Evolutionary conservation across 2,888 invertebrate species (phyloP).

Genomic region (Monopis laevigella): DNA sequence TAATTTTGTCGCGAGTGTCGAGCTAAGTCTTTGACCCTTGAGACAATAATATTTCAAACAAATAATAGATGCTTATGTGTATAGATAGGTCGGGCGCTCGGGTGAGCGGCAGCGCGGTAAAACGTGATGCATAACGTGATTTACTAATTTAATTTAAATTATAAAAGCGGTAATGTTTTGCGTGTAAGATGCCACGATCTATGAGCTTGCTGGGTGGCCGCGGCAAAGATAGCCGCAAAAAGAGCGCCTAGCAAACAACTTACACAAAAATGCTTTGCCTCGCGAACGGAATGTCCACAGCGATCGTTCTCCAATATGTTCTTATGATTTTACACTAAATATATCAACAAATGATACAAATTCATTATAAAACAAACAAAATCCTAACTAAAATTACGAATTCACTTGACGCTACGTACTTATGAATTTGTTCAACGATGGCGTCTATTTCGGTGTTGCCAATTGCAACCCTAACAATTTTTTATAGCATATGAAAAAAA

Average conservation of each 20-base stretch:
- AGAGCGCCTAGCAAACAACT: constrained; percentile 60
- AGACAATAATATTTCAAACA: constrained; percentile 55
- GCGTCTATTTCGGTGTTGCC: constrained; percentile 34
- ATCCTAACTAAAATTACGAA: constrained; percentile 38
- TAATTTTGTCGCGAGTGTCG: constrained; percentile 26
- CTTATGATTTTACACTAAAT: constrained; percentile 31
- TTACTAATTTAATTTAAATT: background rate
- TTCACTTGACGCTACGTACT: constrained; percentile 26
- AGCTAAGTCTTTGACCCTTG: constrained; percentile 58
- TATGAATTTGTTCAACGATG: constrained; percentile 55
- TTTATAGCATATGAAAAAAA: too few species aligned
- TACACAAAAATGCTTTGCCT: constrained; percentile 50
- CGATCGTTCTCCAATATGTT: constrained; percentile 31
- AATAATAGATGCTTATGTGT: too few species aligned
- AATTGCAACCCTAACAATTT: too few species aligned
- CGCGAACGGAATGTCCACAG: constrained; percentile 30
- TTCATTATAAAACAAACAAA: constrained; percentile 45
- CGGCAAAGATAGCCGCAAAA: constrained; percentile 52
- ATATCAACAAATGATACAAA: constrained; percentile 32
- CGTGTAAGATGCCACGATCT: constrained; percentile 38
- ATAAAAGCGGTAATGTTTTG: constrained; percentile 38
- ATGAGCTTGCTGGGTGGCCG: constrained; percentile 35
- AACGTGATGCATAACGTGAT: constrained; percentile 2
- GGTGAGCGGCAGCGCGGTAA: background rate
- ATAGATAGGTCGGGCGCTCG: too few species aligned